phyloP scores from a whole-genome alignment of 64 coral and sea anemone species.

The Hydrozoanthus tunicans region DNA sequence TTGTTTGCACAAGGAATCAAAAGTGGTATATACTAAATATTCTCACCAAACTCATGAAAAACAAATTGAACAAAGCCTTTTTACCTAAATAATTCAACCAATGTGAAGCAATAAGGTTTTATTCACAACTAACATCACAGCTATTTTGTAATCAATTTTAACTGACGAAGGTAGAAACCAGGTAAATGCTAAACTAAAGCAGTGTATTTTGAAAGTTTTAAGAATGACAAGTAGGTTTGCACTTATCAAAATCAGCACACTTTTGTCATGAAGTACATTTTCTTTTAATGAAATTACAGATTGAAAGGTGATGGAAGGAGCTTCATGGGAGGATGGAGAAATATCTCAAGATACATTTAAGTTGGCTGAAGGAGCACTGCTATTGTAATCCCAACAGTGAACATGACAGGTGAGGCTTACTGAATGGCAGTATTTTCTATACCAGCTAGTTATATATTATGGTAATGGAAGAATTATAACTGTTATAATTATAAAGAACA shows the following conservation, averaged over 20 bases:
- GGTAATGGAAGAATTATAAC: neutral
- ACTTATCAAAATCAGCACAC: constrained; percentile 10
- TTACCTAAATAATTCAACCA: too few species aligned
- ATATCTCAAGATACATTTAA: constrained; percentile 5
- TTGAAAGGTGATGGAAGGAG: constrained; percentile 17
- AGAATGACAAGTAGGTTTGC: neutral
- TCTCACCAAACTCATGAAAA: too few species aligned
- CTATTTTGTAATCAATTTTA: too few species aligned
- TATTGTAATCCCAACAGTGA: constrained; percentile 18
- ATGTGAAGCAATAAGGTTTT: too few species aligned
- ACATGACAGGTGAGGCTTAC: neutral
- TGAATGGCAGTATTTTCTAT: neutral
- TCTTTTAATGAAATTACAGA: constrained; percentile 6
- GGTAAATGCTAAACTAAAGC: too few species aligned
- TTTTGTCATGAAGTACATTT: neutral
- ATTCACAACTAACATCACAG: too few species aligned
- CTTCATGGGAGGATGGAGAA: neutral
- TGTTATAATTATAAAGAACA: neutral
- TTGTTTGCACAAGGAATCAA: too few species aligned
- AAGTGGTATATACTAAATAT: too few species aligned
- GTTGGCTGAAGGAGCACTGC: constrained; percentile 15
- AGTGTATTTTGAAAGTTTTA: neutral
- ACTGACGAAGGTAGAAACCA: too few species aligned
- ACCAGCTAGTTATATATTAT: neutral
- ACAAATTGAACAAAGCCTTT: too few species aligned